These are phyloP conservation scores for Ips typographus DNA, from an alignment of 1,140 invertebrate genomes.

Conservation along the genomic window DNA sequence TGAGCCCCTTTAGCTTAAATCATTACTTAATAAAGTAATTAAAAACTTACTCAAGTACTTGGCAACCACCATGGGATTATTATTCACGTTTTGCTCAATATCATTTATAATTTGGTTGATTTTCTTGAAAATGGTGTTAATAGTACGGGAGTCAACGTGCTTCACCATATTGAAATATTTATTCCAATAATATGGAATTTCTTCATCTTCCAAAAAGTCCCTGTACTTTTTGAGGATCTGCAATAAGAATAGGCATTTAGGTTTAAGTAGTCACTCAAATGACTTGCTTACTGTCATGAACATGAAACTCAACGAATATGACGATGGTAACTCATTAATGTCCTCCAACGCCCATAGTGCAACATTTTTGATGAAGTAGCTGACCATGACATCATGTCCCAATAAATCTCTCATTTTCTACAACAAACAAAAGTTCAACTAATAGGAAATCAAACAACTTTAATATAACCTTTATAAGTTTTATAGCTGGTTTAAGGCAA, in stretches of 20 bases:
- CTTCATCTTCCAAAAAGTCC: background rate
- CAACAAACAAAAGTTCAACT: background rate
- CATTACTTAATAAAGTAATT: no score
- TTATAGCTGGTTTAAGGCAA: conserved; percentile 40
- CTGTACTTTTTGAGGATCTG: conserved; percentile 6
- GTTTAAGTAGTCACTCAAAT: background rate
- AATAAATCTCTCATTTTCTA: conserved; percentile 14
- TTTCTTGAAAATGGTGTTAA: conserved; percentile 9
- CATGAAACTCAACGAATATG: conserved; percentile 6
- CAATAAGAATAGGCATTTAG: background rate
- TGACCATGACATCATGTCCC: background rate
- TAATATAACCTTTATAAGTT: conserved; percentile 38
- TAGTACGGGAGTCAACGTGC: background rate
- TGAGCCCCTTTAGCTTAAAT: no score
- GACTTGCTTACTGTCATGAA: conserved; percentile 12
- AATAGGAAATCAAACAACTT: no score
- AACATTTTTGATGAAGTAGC: conserved; percentile 19
- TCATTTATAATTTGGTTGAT: conserved; percentile 27
- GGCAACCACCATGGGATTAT: conserved; percentile 12
- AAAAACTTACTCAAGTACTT: conserved; percentile 16
- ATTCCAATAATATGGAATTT: conserved; percentile 9
- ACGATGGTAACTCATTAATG: background rate
- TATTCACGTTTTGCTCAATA: conserved; percentile 15
- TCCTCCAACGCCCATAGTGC: conserved; percentile 13
- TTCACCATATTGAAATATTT: background rate